Evolutionary conservation across 2,797 vertebrate genomes (phyloP).

Genomic region (Cossypha caffra): DNA sequence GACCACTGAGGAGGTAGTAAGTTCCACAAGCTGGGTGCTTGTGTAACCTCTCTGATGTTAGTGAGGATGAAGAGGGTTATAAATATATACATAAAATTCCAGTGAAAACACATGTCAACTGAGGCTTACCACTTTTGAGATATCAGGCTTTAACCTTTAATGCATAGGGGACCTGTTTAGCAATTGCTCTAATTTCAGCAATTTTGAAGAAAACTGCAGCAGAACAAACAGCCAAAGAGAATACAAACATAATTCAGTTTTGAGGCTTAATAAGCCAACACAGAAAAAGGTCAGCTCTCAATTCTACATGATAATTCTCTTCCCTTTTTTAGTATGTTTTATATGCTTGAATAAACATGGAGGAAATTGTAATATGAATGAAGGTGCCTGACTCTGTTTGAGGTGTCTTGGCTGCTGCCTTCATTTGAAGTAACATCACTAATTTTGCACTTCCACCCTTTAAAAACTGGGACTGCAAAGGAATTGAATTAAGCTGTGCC

Average conservation of each 20-base stretch:
- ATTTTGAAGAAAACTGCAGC: background rate
- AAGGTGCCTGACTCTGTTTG: background rate
- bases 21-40: background rate
- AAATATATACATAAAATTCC: background rate
- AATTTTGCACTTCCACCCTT: constrained; percentile 40
- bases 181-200: background rate
- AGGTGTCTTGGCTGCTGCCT: background rate
- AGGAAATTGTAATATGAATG: background rate
- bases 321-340: background rate
- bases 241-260: background rate
- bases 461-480: constrained; percentile 26
- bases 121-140: background rate
- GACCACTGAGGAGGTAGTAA: background rate
- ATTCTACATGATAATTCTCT: background rate
- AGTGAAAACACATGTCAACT: background rate
- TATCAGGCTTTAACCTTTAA: background rate
- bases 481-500: constrained; percentile 49
- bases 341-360: background rate
- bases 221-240: background rate
- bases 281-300: background rate
- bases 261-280: background rate
- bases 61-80: background rate
- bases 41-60: background rate
- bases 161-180: background rate
- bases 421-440: background rate